Evolutionary conservation across 2,113 vertebrate genomes (phyloP).

Genomic region (Neodontobutis hainanensis): DNA sequence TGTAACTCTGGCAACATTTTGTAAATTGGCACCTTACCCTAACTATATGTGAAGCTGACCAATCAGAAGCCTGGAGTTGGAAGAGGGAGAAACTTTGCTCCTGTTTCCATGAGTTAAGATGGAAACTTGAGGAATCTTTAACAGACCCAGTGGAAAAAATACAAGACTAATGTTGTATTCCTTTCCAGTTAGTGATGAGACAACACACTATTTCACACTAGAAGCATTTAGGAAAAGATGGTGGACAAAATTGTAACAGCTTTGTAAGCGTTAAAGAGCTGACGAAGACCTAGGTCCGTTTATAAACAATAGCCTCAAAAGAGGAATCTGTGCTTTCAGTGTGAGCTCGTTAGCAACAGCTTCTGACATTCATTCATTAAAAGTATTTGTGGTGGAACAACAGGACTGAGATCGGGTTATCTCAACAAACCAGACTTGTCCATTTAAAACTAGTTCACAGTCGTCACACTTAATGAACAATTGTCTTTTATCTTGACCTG

Average conservation of each 20-base stretch:
- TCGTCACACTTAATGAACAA: too few relatives aligned
- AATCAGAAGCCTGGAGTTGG: conserved; percentile 6
- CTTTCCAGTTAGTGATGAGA: not conserved
- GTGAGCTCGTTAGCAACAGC: too few relatives aligned
- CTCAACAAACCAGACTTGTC: too few relatives aligned
- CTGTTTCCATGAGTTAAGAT: not conserved
- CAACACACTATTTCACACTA: not conserved
- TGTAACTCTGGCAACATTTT: conserved; percentile 46
- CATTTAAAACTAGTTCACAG: too few relatives aligned
- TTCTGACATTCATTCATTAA: too few relatives aligned
- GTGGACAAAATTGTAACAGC: not conserved
- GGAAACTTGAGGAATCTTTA: not conserved
- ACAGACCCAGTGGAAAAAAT: not conserved
- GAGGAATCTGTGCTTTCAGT: too few relatives aligned
- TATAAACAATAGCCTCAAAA: too few relatives aligned
- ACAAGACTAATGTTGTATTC: not conserved
- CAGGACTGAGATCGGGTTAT: too few relatives aligned
- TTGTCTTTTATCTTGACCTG: too few relatives aligned
- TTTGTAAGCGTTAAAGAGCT: too few relatives aligned
- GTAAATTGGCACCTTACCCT: conserved; percentile 34
- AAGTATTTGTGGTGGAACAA: too few relatives aligned
- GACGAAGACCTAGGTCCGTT: too few relatives aligned
- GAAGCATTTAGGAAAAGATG: not conserved
- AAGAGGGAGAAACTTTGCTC: not conserved
- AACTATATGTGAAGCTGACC: conserved; percentile 16